phyloP scores from a whole-genome alignment of 2,888 invertebrate genomes.

The Halocaridina rubra region DNA sequence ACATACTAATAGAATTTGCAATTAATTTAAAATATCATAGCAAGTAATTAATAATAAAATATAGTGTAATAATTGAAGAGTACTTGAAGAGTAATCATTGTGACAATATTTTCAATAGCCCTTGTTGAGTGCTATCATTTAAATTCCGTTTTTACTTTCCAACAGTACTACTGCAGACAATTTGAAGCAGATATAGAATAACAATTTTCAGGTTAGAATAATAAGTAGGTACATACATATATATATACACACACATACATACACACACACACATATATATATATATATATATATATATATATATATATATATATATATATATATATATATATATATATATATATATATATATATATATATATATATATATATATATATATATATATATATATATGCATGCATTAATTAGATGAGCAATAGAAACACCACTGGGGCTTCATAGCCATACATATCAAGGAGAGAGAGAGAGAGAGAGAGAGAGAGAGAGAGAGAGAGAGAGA shows the following conservation, averaged over 20 bases:
- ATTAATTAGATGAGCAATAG: not conserved
- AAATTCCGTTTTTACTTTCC: not conserved
- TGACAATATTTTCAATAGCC: too few species aligned
- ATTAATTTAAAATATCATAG: too few species aligned
- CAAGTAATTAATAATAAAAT: too few species aligned
- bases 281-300: conserved; percentile 19
- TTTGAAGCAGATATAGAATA: not conserved
- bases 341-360: not conserved
- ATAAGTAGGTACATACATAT: too few species aligned
- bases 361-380: not conserved
- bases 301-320: conserved; percentile 13
- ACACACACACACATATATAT: not conserved
- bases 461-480: not conserved
- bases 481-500: not conserved
- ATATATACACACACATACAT: not conserved
- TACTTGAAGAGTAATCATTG: too few species aligned
- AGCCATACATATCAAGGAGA: not conserved
- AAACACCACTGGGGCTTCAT: too few species aligned
- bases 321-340: conserved; percentile 10
- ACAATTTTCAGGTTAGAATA: not conserved
- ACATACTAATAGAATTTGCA: too few species aligned
- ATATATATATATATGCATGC: not conserved
- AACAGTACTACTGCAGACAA: not conserved
- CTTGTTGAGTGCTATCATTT: too few species aligned
- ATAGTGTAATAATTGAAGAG: too few species aligned